These are phyloP conservation scores for Calephelis nemesis DNA, from an alignment of 1,140 invertebrate species.

Conservation along the genomic window DNA sequence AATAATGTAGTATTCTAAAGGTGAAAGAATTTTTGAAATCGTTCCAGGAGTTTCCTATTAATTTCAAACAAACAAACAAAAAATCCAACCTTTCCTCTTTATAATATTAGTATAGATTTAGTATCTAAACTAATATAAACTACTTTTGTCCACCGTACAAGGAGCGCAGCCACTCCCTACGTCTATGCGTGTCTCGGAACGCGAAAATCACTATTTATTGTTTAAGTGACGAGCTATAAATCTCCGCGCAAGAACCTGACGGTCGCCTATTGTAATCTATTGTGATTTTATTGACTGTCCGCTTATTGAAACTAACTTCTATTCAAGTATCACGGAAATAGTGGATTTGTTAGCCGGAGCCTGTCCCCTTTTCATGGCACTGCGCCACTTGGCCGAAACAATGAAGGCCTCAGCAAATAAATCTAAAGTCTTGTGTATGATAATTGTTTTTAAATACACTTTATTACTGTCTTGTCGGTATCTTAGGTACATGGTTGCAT, in stretches of 20 bases:
- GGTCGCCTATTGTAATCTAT: conserved; percentile 51
- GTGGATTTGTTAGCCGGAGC: neutral
- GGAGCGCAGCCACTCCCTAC: conserved; percentile 18
- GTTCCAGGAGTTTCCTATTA: no score
- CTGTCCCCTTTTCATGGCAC: conserved; percentile 16
- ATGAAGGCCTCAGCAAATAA: conserved; percentile 3
- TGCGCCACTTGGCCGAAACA: conserved; percentile 2
- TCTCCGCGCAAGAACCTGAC: conserved; percentile 47
- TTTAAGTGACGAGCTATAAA: conserved; percentile 71
- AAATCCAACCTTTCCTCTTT: no score
- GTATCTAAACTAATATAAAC: neutral
- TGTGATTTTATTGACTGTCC: conserved; percentile 50
- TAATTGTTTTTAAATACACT: neutral
- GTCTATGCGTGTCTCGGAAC: conserved; percentile 47
- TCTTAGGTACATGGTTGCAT: no score
- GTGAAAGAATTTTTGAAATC: no score
- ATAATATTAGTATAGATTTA: no score
- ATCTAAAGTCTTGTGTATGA: neutral
- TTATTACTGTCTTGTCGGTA: neutral
- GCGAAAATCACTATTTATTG: conserved; percentile 75
- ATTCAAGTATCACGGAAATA: conserved; percentile 20
- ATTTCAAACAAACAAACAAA: no score
- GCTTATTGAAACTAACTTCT: conserved; percentile 51
- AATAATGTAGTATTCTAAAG: no score
- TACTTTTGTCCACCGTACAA: neutral